Conservation (phyloP, 1,140 invertebrate species). For the Eumaeus atala region DNA sequence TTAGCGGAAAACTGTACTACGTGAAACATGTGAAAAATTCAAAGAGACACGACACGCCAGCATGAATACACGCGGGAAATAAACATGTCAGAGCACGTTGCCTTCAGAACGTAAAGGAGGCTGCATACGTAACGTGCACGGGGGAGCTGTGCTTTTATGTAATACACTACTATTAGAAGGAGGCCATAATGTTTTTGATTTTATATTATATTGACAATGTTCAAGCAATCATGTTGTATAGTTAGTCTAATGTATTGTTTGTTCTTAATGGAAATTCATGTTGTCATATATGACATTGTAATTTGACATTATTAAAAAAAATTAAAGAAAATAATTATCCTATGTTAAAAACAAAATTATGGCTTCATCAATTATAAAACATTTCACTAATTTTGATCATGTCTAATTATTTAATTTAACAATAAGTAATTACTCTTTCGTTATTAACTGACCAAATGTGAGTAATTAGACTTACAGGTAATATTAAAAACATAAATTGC, state of each 20-base stretch:
- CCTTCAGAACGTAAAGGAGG: conserved; percentile 21
- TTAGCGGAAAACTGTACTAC: conserved; percentile 3
- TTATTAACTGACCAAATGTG: too few relatives aligned
- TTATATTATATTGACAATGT: not conserved
- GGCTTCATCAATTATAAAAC: too few relatives aligned
- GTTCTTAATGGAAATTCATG: too few relatives aligned
- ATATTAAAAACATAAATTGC: too few relatives aligned
- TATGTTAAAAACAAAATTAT: too few relatives aligned
- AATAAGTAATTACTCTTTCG: too few relatives aligned
- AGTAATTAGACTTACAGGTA: too few relatives aligned
- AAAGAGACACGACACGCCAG: conserved; percentile 36
- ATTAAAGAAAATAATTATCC: not conserved
- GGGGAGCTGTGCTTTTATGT: not conserved
- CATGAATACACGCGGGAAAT: conserved; percentile 46
- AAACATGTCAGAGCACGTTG: conserved; percentile 37
- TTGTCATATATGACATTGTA: too few relatives aligned
- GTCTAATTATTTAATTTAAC: too few relatives aligned
- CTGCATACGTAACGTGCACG: conserved; percentile 5
- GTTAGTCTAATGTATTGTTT: too few relatives aligned
- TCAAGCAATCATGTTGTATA: not conserved
- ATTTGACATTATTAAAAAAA: too few relatives aligned
- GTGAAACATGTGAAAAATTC: conserved; percentile 29
- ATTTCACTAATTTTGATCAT: too few relatives aligned
- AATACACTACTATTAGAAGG: not conserved
- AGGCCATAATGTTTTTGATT: not conserved